A percentile compares a stretch with the other conserved stretches of the same genome.
phyloP scores from a whole-genome alignment of 1,140 invertebrate species.

The Drosophila lowei region DNA sequence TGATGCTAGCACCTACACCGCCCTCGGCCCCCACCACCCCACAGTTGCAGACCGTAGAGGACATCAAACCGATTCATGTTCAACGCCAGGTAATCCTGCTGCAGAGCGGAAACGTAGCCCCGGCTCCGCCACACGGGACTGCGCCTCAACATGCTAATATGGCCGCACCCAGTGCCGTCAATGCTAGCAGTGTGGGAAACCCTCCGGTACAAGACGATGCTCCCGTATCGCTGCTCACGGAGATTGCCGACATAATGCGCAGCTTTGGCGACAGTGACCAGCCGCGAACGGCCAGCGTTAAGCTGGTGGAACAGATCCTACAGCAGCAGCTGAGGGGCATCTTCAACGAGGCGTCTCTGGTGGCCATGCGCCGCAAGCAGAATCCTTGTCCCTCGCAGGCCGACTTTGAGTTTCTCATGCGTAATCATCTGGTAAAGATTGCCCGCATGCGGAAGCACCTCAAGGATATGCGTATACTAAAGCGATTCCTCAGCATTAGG shows the following conservation, averaged over 20 bases:
- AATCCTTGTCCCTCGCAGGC: constrained; percentile 74
- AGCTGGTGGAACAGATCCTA: constrained; percentile 79
- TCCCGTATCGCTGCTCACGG: constrained; percentile 70
- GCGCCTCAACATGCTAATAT: constrained; percentile 31
- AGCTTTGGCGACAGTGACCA: constrained; percentile 80
- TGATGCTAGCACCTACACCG: constrained; percentile 42
- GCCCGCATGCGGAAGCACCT: constrained; percentile 80
- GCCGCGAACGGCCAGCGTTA: constrained; percentile 68
- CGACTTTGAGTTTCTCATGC: constrained; percentile 82
- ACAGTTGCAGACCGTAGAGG: constrained; percentile 54
- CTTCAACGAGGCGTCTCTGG: constrained; percentile 77
- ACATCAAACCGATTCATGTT: constrained; percentile 61
- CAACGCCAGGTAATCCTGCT: constrained; percentile 67
- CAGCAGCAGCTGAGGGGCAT: constrained; percentile 80
- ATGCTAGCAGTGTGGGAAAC: not conserved
- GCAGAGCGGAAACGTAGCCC: constrained; percentile 47
- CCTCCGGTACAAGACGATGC: constrained; percentile 54
- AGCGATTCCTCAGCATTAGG: constrained; percentile 71
- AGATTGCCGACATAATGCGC: constrained; percentile 82
- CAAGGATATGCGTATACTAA: constrained; percentile 77
- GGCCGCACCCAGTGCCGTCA: constrained; percentile 2
- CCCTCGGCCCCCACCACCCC: constrained; percentile 57
- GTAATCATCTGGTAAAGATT: constrained; percentile 77
- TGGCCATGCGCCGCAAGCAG: constrained; percentile 77
- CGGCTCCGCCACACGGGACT: constrained; percentile 13